Percentiles rank a stretch among this genome's conserved stretches.
These are phyloP conservation scores for Abrostola tripartita DNA, from an alignment of 2,888 invertebrate species.

Conservation along the genomic window DNA sequence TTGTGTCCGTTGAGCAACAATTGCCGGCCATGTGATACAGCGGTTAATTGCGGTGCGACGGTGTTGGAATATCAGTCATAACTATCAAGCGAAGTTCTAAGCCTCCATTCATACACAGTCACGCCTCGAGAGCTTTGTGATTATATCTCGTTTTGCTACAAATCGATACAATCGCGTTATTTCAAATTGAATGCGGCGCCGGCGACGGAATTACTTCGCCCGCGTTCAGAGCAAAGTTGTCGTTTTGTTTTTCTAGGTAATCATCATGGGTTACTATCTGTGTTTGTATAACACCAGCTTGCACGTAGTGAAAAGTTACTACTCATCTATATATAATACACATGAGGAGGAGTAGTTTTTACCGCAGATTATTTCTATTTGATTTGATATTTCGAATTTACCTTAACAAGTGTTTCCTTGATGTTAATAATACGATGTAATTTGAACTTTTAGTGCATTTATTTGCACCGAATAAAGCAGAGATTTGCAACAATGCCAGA, in stretches of 20 bases:
- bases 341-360: too few species aligned
- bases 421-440: too few species aligned
- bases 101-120: slow-evolving; percentile 77
- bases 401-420: background rate
- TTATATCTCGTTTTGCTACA: slow-evolving; percentile 58
- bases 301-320: slow-evolving; percentile 5
- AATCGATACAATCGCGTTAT: slow-evolving; percentile 61
- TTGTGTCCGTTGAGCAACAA: slow-evolving; percentile 67
- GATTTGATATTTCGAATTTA: background rate
- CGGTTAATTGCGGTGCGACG: slow-evolving; percentile 64
- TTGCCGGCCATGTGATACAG: slow-evolving; percentile 57
- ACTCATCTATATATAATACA: background rate
- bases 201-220: slow-evolving; percentile 46
- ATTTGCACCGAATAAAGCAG: too few species aligned
- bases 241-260: slow-evolving; percentile 34
- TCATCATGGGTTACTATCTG: slow-evolving; percentile 9
- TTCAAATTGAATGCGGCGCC: slow-evolving; percentile 46
- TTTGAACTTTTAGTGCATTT: too few species aligned
- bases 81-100: slow-evolving; percentile 66
- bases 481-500: too few species aligned
- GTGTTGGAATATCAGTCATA: slow-evolving; percentile 57
- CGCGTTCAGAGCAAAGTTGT: slow-evolving; percentile 9
- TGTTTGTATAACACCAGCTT: slow-evolving; percentile 18
- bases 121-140: slow-evolving; percentile 73
- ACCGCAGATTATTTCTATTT: background rate